These are phyloP conservation scores for Sepiola atlantica DNA, from an alignment of 2,888 invertebrate genomes.

Conservation along the genomic window DNA sequence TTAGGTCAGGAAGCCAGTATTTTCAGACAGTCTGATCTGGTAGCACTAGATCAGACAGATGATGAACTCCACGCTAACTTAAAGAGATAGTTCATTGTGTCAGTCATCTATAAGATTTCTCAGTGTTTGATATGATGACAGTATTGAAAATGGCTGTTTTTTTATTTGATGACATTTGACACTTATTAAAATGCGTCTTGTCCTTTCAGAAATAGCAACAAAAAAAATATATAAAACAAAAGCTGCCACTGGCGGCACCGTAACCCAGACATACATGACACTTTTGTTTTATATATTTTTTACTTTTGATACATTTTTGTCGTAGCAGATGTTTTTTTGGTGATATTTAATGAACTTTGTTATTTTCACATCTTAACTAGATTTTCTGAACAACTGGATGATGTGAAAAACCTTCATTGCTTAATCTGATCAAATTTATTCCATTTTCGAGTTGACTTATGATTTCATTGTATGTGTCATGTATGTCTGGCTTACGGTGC, in stretches of 20 bases:
- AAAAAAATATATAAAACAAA: too few relatives aligned
- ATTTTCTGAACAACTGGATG: not conserved
- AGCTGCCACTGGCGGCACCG: too few relatives aligned
- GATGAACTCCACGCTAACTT: too few relatives aligned
- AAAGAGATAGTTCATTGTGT: too few relatives aligned
- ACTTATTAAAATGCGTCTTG: not conserved
- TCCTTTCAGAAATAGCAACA: not conserved
- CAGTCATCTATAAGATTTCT: too few relatives aligned
- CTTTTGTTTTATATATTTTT: not conserved
- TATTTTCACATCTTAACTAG: not conserved
- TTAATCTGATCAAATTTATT: not conserved
- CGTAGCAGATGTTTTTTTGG: not conserved
- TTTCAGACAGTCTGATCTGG: too few relatives aligned
- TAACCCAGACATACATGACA: too few relatives aligned
- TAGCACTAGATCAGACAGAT: too few relatives aligned
- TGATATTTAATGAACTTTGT: slow-evolving; percentile 20
- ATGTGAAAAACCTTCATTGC: not conserved
- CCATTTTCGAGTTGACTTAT: not conserved
- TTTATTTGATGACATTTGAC: too few relatives aligned
- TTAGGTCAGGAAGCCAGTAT: too few relatives aligned
- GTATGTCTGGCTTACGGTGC: not conserved
- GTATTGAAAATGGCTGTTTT: too few relatives aligned
- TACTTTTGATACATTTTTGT: not conserved
- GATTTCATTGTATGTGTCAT: not conserved
- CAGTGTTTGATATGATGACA: too few relatives aligned